Evolutionary conservation across 2,888 invertebrate genomes (phyloP).

Genomic region (Parnassius glacialis): DNA sequence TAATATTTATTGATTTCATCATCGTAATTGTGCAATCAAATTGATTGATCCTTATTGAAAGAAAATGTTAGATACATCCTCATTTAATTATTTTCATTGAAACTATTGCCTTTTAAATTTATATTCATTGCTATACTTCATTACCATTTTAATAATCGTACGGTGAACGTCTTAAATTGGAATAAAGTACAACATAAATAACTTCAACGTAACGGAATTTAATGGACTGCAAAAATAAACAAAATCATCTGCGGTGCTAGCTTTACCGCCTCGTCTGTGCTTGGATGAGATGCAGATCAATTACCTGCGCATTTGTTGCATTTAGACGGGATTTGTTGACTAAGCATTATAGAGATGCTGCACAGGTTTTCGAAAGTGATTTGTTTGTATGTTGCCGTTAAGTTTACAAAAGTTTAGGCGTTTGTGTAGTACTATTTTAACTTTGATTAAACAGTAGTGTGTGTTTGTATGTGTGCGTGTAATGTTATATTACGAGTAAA

Average conservation of each 20-base stretch:
- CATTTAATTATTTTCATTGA: no score
- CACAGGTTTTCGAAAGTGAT: slow-evolving; percentile 41
- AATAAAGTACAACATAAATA: slow-evolving; percentile 15
- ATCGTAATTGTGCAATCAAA: no score
- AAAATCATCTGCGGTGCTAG: slow-evolving; percentile 24
- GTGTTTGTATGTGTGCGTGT: no score
- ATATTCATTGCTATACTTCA: no score
- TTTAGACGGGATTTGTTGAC: neutral
- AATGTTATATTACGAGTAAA: no score
- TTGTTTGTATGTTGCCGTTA: slow-evolving; percentile 15
- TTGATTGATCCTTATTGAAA: no score
- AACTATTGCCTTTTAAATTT: no score
- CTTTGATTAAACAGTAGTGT: neutral
- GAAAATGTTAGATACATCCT: no score
- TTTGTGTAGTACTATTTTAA: neutral
- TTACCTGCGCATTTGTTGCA: slow-evolving; percentile 6
- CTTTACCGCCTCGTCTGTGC: neutral
- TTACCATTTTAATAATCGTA: no score
- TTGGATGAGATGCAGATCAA: slow-evolving; percentile 23
- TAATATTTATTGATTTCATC: no score
- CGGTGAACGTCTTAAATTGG: neutral
- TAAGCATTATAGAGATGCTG: slow-evolving; percentile 36
- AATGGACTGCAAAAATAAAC: slow-evolving; percentile 36
- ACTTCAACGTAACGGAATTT: slow-evolving; percentile 28
- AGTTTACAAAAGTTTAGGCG: slow-evolving; percentile 22